Evolutionary conservation across 2,113 vertebrate species (phyloP).

Genomic region (Tretioscincus oriximinensis): DNA sequence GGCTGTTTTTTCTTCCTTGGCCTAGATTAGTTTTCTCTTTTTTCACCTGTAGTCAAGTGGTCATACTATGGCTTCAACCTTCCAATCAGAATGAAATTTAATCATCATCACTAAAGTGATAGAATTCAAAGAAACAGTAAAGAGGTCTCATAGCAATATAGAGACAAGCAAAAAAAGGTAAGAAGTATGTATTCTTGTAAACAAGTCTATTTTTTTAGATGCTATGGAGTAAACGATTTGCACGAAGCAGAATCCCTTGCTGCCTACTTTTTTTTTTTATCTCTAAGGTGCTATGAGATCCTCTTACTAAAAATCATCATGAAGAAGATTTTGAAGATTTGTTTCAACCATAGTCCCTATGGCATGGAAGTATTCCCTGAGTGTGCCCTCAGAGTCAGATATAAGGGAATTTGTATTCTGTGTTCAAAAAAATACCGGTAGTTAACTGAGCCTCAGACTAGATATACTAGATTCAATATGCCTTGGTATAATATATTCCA

Average conservation of each 20-base stretch:
- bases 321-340: not conserved
- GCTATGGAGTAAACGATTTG: too few species aligned
- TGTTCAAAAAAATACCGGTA: slow-evolving; percentile 3
- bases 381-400: not conserved
- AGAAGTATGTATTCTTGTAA: too few species aligned
- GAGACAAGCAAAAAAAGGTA: too few species aligned
- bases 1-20: not conserved
- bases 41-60: slow-evolving; percentile 16
- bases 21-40: not conserved
- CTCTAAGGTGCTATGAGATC: too few species aligned
- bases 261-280: too few species aligned
- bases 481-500: not conserved
- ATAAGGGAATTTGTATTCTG: slow-evolving; percentile 19
- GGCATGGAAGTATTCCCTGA: not conserved
- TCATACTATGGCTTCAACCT: not conserved
- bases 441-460: not conserved
- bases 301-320: too few species aligned
- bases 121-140: too few species aligned
- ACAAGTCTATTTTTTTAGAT: too few species aligned
- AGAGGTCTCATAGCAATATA: too few species aligned
- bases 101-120: not conserved
- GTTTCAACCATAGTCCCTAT: not conserved
- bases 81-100: slow-evolving; percentile 4
- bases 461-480: not conserved
- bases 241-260: too few species aligned